These are phyloP conservation scores for Automeris io DNA, from an alignment of 2,888 invertebrate genomes.

Conservation along the genomic window DNA sequence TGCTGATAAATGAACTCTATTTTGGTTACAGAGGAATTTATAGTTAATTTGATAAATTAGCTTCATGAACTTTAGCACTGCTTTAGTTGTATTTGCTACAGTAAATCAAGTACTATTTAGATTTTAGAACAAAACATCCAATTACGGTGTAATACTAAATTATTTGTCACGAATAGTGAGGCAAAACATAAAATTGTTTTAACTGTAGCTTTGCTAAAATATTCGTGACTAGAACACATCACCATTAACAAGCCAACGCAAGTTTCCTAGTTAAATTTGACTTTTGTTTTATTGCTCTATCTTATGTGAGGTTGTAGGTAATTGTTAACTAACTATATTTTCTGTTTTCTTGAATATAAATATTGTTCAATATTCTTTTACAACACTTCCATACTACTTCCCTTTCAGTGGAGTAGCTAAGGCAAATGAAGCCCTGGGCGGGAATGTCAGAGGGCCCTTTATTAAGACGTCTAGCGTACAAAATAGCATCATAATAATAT, in stretches of 20 bases:
- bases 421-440: no score
- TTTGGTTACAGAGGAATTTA: not conserved
- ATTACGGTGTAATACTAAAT: slow-evolving; percentile 12
- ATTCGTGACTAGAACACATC: slow-evolving; percentile 22
- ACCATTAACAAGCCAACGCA: slow-evolving; percentile 4
- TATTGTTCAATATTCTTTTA: no score
- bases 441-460: no score
- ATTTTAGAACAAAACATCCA: slow-evolving; percentile 5
- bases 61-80: not conserved
- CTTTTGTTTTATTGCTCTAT: not conserved
- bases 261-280: not conserved
- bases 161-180: slow-evolving; percentile 21
- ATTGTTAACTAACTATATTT: no score
- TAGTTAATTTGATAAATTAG: not conserved
- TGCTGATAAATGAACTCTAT: no score
- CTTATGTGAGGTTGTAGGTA: not conserved
- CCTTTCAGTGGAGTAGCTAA: no score
- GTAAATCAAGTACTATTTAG: slow-evolving; percentile 5
- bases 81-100: not conserved
- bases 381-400: no score
- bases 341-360: no score
- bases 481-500: no score
- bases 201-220: slow-evolving; percentile 19
- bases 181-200: slow-evolving; percentile 13
- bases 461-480: no score